Evolutionary conservation across 2,888 invertebrate species (phyloP), one percentile per base, ranked within the genome.

Genomic region (Autographa pulchrina): DNA sequence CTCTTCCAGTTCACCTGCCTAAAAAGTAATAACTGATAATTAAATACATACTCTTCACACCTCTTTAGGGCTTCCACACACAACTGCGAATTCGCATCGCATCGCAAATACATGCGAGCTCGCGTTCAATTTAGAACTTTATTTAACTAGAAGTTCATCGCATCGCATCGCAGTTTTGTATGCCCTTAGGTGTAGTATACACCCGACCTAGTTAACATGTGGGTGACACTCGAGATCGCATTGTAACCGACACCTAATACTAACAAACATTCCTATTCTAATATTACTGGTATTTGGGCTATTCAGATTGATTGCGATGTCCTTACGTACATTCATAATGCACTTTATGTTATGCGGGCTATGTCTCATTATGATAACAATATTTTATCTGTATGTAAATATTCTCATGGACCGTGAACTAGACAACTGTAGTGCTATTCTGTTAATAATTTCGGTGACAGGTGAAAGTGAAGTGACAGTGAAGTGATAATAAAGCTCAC

Each of bases 211-310:
- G 31, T 62, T 58, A 18, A 0, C n/a, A 64, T 59, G 58, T 68
- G 48, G 63, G 68, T 63, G 61, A 64, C 25, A 60, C 58, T 59
- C 13, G 54, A 25, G 61, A 66, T 68, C 43, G 52, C 31, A 61
- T 7, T 75, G 68, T 78, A 78, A 79, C 54, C 48, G 58, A 78
- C 16, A 77, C 77, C 64, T 67, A 7, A 43, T 48, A 32, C 20
- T 8, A 9, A 54, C 54, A 56, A 9, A 54, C 54, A 56, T 25
- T 13, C 54, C 20, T 2, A 25, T 56, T 56, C 25, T 56, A 56
- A 56, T 56, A 20, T 56, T 56, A 65, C 65, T 4, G 65, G 56
- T 65, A 65, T 65, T 65, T 58, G 41, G 65, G 65, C 58, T 58
- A 41, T 1, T 38, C 41, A 18, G 60, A 60, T 60, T n/a, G 48